Evolutionary conservation across 1,140 invertebrate species (phyloP), one percentile per base, ranked within the genome.

Genomic region (Bombus difficillimus): DNA sequence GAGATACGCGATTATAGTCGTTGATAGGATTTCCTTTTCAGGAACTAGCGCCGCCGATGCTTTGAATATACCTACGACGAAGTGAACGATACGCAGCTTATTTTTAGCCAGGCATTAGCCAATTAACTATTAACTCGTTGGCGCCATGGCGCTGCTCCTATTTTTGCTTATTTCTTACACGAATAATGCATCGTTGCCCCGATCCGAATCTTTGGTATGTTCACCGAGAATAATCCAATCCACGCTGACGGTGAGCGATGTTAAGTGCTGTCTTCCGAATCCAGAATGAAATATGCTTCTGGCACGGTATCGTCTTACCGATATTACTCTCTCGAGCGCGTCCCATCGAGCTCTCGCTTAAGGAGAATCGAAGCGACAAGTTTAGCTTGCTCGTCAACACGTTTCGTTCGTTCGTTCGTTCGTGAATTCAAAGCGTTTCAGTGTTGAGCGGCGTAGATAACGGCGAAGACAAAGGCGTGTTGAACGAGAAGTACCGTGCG

Each of bases 21-120:
- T 47, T 32, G 6, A 22, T 3, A 39, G 22, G 59, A 9, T 43
- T 68, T n/a, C 81, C 64, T 64, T 69, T 69, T 64, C 28, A n/a
- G 74, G 62, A 39, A 83, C 39, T 47, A 83, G 22, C 53, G 53
- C 43, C n/a, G 13, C 4, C 1, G 34, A 37, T 74, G 81, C 69
- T 39, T 53, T 22, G 82, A 59, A 47, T 57, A 81, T 28, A 64
- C 57, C 32, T 39, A 59, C 37, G 53, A 68, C 77, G 72, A 81
- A 74, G 78, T 81, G 41, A 41, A 32, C 79, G 41, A 28, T 57
- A 39, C 71, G 59, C 34, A 8, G 78, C 43, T 66, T 85, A 85
- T 85, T 85, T 84, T 87, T 75, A 79, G 85, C 81, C 81, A 34
- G 74, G 76, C 86, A 79, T 85, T 75, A 86, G 74, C 80, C 87